Evolutionary conservation across 2,113 vertebrate genomes (phyloP), one percentile per base, ranked within the genome.

Genomic region (Hippoglossus stenolepis): DNA sequence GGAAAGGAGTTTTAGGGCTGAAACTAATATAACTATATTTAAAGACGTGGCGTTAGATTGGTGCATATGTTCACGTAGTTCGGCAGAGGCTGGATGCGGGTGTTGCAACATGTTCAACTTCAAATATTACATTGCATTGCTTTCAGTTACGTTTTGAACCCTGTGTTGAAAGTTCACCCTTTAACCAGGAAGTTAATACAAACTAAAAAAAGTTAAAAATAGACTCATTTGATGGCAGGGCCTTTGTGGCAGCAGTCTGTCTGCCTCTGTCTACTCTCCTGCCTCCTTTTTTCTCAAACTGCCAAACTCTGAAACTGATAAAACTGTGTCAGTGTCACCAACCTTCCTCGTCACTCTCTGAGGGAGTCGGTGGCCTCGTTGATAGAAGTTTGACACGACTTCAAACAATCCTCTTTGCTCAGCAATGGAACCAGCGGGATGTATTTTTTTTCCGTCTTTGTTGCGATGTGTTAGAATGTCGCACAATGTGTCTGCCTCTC

Each of bases 321-420:
- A 70, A 56, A 53, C 73, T 2, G 51, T 24, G 65, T 66, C 12
- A 10, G 35, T 45, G 61, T 51, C 63, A 23, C 49, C 21, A 40
- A 4, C 54, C 65, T 24, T 53, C 65, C 57, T 47, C 11, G 57
- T 69, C 71, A 66, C 40, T 66, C 60, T 60, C 23, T 20, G 26
- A 38, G 61, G 24, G 79, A 57, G 43, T 49, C 13, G 57, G 26
- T 40, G 57, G 23, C 47, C 61, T 65, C 14, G 58, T 17, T 75
- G 73, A 73, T 73, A 60, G 58, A 53, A 63, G 53, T 70, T 64
- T 73, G 75, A 79, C 82, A 65, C 53, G 4, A n/a, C 64, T 0
- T 24, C 51, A 62, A 77, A 73, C 45, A n/a, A 35, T 35, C 54
- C 38, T 38, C 13, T 1, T 40, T 47, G 14, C 58, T 26, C n/a